Evolutionary conservation across 2,113 vertebrate species (phyloP), one percentile per base, ranked within the genome.

Genomic region (Sminthopsis crassicaudata): DNA sequence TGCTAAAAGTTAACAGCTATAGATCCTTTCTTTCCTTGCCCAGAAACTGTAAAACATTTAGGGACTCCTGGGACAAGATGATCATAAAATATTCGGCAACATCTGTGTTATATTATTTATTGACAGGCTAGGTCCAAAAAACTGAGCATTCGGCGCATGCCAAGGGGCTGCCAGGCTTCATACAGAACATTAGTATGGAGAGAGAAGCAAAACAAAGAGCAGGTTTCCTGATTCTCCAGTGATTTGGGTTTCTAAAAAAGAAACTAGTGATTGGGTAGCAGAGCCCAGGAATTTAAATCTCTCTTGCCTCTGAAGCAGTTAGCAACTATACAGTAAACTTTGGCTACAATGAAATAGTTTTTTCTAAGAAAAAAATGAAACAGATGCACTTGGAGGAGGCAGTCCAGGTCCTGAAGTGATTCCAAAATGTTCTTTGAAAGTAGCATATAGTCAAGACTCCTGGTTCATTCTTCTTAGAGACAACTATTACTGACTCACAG

Each of bases 1-100:
- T 92, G 46, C 92, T 94, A 92, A 92, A n/a, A 94, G 94, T 94
- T 24, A n/a, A 90, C 6, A n/a, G 88, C 46, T 52, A 23, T 26
- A 92, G 46, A 76, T 50, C 94, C 53, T 93, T 84, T 42, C 89
- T 94, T 95, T 96, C 95, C 95, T 91, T 96, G 8, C 16, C 52
- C 91, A 96, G 97, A 97, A 98, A 98, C 96, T 96, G 98, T 96
- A 97, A 98, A 98, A 97, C 91, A 96, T 93, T 96, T 14, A 26
- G 96, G 52, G 91, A 96, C 96, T 95, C 97, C 93, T 94, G 93
- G 92, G 91, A 52, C 97, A 96, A 98, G 84, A 95, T 93, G 92
- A 36, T 92, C 94, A 97, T 97, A 90, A 98, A 95, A 97, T 97
- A 98, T 97, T 98, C 96, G 97, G 46, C 95, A 94, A 94, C 95